Evolutionary conservation across 2,113 vertebrate genomes (phyloP).

Genomic region (Ciconia stormi): DNA sequence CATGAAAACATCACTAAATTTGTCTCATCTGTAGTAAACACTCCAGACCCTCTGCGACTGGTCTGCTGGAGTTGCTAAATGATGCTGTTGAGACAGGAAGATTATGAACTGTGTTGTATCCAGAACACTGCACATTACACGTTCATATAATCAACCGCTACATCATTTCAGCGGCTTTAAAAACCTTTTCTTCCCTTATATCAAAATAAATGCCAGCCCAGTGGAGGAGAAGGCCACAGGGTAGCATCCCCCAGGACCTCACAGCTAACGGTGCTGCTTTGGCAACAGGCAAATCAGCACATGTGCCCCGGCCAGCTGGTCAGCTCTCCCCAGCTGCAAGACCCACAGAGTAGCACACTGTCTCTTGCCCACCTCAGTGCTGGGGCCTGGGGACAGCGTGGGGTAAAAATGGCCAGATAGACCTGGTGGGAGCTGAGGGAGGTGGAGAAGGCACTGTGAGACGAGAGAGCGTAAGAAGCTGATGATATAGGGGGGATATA

Average conservation of each 20-base stretch:
- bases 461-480: rapidly evolving
- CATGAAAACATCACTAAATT: not conserved
- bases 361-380: not conserved
- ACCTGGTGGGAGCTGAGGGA: not conserved
- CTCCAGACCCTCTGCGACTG: not conserved
- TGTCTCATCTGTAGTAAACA: not conserved
- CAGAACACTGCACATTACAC: not conserved
- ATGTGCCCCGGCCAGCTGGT: not conserved
- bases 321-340: not conserved
- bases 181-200: not conserved
- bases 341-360: rapidly evolving
- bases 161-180: not conserved
- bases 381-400: rapidly evolving
- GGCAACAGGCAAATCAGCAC: not conserved
- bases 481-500: not conserved
- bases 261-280: not conserved
- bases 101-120: not conserved
- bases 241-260: not conserved
- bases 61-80: not conserved
- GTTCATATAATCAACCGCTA: not conserved
- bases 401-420: not conserved
- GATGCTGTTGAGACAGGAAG: not conserved
- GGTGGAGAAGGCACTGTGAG: not conserved
- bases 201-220: not conserved
- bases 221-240: not conserved